Conservation (phyloP, 2,797 vertebrate species). For the Hapalemur alaotrensis region DNA sequence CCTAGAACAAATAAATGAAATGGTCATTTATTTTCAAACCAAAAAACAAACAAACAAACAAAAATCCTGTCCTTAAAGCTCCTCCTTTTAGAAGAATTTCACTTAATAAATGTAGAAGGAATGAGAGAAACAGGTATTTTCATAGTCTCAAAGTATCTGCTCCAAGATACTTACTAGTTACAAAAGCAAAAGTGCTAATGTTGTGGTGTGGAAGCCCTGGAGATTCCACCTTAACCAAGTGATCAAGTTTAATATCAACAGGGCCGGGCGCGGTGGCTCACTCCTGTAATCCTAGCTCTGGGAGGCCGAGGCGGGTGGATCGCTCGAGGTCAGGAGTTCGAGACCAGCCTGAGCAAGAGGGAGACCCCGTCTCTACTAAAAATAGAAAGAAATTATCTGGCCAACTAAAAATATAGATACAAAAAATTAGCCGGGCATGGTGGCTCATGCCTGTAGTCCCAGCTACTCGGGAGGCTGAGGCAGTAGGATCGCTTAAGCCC, state of each 20-base stretch:
- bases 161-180: neutral
- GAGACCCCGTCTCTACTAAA: too few relatives aligned
- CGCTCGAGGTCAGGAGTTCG: too few relatives aligned
- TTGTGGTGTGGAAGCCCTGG: neutral
- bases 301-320: too few relatives aligned
- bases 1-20: neutral
- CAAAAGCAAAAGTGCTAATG: neutral
- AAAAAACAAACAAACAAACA: neutral
- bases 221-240: neutral
- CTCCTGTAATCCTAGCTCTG: too few relatives aligned
- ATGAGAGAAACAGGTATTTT: neutral
- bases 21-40: neutral
- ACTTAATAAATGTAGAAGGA: neutral
- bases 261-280: too few relatives aligned
- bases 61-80: neutral
- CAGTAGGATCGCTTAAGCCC: too few relatives aligned
- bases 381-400: too few relatives aligned
- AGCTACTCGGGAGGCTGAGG: too few relatives aligned
- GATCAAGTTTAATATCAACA: neutral
- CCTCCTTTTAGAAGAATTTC: neutral
- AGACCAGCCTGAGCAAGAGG: too few relatives aligned
- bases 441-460: too few relatives aligned
- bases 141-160: neutral
- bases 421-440: too few relatives aligned
- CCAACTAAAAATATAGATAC: too few relatives aligned